Evolutionary conservation across 2,113 vertebrate genomes (phyloP).

Genomic region (Falcunculus frontatus): DNA sequence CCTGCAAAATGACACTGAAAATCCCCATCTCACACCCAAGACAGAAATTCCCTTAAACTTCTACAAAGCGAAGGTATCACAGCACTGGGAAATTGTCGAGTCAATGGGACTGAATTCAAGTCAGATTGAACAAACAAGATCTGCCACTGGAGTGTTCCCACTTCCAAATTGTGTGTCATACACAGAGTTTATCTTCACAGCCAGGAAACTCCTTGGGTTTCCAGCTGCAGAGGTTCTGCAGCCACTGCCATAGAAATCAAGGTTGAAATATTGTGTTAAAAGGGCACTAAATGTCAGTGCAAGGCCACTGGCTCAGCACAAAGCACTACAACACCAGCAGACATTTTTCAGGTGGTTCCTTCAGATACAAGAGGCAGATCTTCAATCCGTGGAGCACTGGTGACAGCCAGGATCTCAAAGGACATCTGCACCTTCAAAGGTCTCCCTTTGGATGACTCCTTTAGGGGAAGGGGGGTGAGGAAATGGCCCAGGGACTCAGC

Average conservation of each 20-base stretch:
- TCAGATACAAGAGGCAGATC: neutral
- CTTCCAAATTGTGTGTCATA: neutral
- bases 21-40: neutral
- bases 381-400: neutral
- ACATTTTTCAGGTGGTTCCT: neutral
- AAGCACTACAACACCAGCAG: neutral
- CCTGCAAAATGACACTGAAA: neutral
- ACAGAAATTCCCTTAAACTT: neutral
- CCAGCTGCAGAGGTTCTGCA: neutral
- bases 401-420: constrained; percentile 6
- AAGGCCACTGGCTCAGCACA: neutral
- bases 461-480: neutral
- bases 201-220: neutral
- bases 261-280: neutral
- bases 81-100: neutral
- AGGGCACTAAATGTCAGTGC: neutral
- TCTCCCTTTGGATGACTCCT: neutral
- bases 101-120: neutral
- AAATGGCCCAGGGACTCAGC: neutral
- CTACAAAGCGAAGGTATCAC: neutral
- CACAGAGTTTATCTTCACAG: neutral
- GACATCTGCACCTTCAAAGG: neutral
- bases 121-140: neutral
- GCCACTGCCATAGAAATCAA: neutral
- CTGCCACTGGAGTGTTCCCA: neutral